Conservation (phyloP, 2,113 vertebrate species). For the Callionymus lyra region DNA sequence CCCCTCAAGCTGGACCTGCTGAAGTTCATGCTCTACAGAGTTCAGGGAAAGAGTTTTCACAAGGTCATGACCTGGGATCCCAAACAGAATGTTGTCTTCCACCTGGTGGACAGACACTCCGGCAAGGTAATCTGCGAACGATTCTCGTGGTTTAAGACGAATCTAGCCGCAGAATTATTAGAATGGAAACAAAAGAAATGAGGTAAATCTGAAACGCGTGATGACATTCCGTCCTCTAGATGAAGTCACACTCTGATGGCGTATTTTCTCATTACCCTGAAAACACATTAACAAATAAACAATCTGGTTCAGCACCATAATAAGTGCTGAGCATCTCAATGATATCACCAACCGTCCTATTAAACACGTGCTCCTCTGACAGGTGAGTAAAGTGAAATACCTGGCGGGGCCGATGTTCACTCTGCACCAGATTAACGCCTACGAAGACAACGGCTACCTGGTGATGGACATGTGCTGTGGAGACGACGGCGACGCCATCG, state of each 20-base stretch:
- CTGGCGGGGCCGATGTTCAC: constrained; percentile 64
- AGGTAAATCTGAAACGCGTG: constrained; percentile 34
- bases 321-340: too few species aligned
- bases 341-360: not conserved
- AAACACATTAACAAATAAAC: constrained; percentile 30
- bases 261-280: constrained; percentile 44
- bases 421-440: constrained; percentile 90
- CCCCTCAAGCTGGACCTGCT: constrained; percentile 79
- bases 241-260: constrained; percentile 39
- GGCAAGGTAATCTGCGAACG: constrained; percentile 74
- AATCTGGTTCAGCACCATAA: constrained; percentile 9
- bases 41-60: constrained; percentile 67
- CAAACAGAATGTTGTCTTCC: constrained; percentile 70
- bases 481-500: constrained; percentile 71
- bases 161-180: constrained; percentile 5
- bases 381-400: constrained; percentile 67
- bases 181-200: constrained; percentile 17
- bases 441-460: constrained; percentile 78
- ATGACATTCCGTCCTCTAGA: constrained; percentile 28
- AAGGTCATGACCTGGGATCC: constrained; percentile 82
- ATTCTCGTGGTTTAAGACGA: not conserved
- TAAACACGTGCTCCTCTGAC: not conserved
- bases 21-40: constrained; percentile 71
- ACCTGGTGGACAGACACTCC: constrained; percentile 78
- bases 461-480: constrained; percentile 85